Conservation (phyloP, 2,888 invertebrate genomes). For the Euplexia lucipara region DNA sequence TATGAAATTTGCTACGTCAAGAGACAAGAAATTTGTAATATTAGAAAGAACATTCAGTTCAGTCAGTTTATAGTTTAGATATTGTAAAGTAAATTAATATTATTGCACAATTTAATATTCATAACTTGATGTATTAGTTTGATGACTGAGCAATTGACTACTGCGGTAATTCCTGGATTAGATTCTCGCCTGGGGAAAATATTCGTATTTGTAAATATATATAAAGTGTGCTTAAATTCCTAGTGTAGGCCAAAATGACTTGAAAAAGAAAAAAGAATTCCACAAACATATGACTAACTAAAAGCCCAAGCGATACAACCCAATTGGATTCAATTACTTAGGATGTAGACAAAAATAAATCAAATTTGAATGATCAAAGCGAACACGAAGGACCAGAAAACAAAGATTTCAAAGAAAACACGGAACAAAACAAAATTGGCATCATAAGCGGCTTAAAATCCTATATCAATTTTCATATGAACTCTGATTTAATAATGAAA, state of each 20-base stretch:
- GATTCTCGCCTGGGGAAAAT: too few species aligned
- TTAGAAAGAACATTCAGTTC: neutral
- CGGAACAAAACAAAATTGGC: conserved; percentile 46
- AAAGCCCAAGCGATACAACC: conserved; percentile 9
- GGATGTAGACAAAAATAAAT: conserved; percentile 25
- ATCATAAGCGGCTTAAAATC: conserved; percentile 63
- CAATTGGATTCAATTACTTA: conserved; percentile 31
- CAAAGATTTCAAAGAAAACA: conserved; percentile 38
- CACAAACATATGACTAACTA: neutral
- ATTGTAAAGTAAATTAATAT: neutral
- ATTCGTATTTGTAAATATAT: too few species aligned
- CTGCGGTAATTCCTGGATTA: too few species aligned
- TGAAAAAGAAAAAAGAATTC: too few species aligned
- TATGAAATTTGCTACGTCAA: neutral
- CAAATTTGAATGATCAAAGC: conserved; percentile 33
- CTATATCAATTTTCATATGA: conserved; percentile 73
- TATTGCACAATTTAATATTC: too few species aligned
- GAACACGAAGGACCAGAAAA: conserved; percentile 22
- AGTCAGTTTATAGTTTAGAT: neutral
- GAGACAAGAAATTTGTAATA: neutral
- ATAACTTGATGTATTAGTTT: too few species aligned
- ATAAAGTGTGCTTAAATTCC: too few species aligned
- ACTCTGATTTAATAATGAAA: conserved; percentile 85
- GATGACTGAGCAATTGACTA: neutral
- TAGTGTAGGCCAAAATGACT: too few species aligned